These are phyloP conservation scores for Enteromius mattozi DNA, from an alignment of 2,797 vertebrate genomes.

Conservation along the genomic window DNA sequence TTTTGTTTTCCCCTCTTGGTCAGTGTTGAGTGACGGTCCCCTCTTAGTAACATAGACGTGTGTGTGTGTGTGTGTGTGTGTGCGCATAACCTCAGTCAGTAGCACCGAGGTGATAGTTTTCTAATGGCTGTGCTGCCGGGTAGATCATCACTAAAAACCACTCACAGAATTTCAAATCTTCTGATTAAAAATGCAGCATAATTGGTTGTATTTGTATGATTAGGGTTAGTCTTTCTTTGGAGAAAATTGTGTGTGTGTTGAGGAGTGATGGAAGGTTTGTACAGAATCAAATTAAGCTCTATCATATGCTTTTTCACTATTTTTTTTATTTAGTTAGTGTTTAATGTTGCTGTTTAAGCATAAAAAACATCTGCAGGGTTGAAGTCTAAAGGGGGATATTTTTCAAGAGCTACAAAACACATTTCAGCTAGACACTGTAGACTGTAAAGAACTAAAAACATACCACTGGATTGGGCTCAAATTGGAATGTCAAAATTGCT, in stretches of 20 bases:
- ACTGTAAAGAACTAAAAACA: neutral
- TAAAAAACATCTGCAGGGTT: neutral
- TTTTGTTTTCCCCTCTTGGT: slow-evolving; percentile 1
- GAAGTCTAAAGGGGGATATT: neutral
- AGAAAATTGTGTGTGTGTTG: neutral
- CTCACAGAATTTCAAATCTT: slow-evolving; percentile 34
- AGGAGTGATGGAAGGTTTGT: slow-evolving; percentile 9
- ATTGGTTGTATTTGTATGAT: slow-evolving; percentile 41
- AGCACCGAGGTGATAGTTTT: slow-evolving; percentile 43
- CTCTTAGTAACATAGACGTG: neutral
- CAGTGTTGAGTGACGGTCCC: neutral
- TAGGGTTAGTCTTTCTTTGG: slow-evolving; percentile 12
- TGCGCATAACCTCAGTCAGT: too few relatives aligned
- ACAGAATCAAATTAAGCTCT: neutral
- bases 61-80: slow-evolving; percentile 3
- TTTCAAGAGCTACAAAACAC: neutral
- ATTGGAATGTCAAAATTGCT: neutral
- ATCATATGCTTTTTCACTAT: neutral
- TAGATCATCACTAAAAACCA: slow-evolving; percentile 46
- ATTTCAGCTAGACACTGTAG: neutral
- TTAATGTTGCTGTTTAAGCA: neutral
- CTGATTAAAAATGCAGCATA: slow-evolving; percentile 42
- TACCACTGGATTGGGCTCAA: neutral
- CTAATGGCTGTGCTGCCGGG: slow-evolving; percentile 39
- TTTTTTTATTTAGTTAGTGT: neutral